Base-by-base conservation (phyloP, 2,113 vertebrate genomes). In the Hylia prasina region DNA sequence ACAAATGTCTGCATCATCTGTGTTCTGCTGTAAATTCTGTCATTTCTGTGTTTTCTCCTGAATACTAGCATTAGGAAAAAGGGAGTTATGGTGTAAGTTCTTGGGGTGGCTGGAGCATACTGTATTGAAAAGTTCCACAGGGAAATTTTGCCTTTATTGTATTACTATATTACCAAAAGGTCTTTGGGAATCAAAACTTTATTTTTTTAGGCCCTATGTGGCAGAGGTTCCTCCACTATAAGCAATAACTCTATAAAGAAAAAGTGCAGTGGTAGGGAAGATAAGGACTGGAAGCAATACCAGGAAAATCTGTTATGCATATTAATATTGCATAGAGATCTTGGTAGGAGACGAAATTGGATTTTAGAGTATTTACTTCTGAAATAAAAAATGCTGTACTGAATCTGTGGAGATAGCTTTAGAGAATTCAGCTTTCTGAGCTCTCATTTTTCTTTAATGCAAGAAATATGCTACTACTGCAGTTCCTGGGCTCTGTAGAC, bases 311-410 rank as follows among this genome's bases (percentile, higher is more conserved):
- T 60, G 40, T 73, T 77, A 61, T 47, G 37, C 30, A 45, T 90
- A 68, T 88, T 71, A 89, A 56, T 77, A 69, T 58, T 92, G 58
- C 68, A 42, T 37, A 65, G 88, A 65, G 77, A 76, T n/a, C 47
- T 69, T 90, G 9, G 30, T 71, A 69, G 48, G 65, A 80, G 58
- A 35, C 3, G 3, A 71, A 89, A 87, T 40, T 88, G 53, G 53
- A 85, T 93, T 96, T 94, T 61, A 17, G 70, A 65, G 14, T 76
- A 69, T 90, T 95, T 94, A n/a, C 25, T 47, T 87, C 27, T 68
- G 63, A 87, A 94, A 79, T 40, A 60, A n/a, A 64, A 89, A 82
- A 71, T 48, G 22, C 39, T 64, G 42, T 69, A 23, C 45, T 88
- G 54, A 82, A 45, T 65, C 54, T 68, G n/a, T 85, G 58, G 37